Base-by-base conservation (phyloP, 2,797 vertebrate species). In the Macrochelys suwanniensis region DNA sequence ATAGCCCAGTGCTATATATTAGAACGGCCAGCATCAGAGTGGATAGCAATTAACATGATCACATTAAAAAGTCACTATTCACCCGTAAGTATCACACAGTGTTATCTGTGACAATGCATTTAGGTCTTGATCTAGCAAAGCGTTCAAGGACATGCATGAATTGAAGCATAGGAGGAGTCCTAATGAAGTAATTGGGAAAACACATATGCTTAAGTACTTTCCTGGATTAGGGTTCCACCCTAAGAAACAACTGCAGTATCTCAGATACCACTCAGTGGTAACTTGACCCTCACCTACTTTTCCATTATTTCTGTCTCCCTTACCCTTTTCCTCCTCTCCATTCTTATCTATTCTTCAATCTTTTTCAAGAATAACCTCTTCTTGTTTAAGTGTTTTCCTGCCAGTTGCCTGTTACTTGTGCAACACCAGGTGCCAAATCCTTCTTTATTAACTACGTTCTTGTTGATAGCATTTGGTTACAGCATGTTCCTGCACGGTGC, bases 401-500 rank as follows among this genome's bases (percentile, higher is more conserved):
- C 28, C 31, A 13, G 5, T 51, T 88, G 59, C 26, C 50, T 86
- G 17, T 42, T 54, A 54, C 16, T 65, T 53, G 19, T 49, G 31
- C 82, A 82, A 28, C 17, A 25, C 51, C 33, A 31, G 82, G 1
- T 25, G 12, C 54, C 80, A 77, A 83, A 10, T 1, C 3, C 13
- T 19, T 31, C 49, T 7, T 65, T 28, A 33, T 3, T 17, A 88
- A 8, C 1, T 3, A 31, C 8, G 5, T 31, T 86, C 86, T 4
- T 37, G 5, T 6, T 61, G 26, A 17, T 11, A 17, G 7, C 7
- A 19, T 25, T 81, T n/a, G 6, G 11, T 3, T 84, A 78, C 45
- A 16, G 26, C 2, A 1, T 1, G 0, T 8, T 77, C 19, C 28
- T 84, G 42, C 65, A 4, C 2, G 57, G 50, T n/a, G 74, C 84